Evolutionary conservation across 2,888 invertebrate genomes (phyloP).

Genomic region (Saturnia pavonia): DNA sequence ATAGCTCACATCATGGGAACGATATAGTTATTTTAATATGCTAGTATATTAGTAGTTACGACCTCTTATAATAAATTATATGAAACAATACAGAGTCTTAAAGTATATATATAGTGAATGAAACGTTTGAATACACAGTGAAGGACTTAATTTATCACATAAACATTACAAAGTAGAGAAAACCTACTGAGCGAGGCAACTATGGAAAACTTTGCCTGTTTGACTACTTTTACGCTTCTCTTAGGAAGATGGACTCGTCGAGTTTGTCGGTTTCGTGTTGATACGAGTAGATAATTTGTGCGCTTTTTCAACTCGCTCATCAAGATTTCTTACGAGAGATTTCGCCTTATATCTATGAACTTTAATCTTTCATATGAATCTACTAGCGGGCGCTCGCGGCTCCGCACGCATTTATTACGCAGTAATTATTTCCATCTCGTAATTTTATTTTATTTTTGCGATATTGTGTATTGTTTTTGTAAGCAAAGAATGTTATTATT

Average conservation of each 20-base stretch:
- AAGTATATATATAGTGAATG: neutral
- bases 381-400: too few relatives aligned
- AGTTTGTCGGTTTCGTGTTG: slow-evolving; percentile 26
- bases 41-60: neutral
- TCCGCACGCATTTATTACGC: too few relatives aligned
- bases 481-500: too few relatives aligned
- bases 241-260: slow-evolving; percentile 44
- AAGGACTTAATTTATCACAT: slow-evolving; percentile 28
- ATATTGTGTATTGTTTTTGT: too few relatives aligned
- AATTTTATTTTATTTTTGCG: too few relatives aligned
- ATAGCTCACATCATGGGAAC: neutral
- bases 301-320: slow-evolving; percentile 4
- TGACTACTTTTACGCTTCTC: slow-evolving; percentile 46
- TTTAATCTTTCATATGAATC: neutral
- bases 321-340: slow-evolving; percentile 12
- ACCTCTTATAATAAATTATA: neutral
- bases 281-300: slow-evolving; percentile 5
- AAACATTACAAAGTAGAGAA: slow-evolving; percentile 38
- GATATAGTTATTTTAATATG: neutral
- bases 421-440: too few relatives aligned
- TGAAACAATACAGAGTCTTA: neutral
- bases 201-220: slow-evolving; percentile 36
- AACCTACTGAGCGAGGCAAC: slow-evolving; percentile 32
- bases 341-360: neutral
- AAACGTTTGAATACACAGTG: neutral